Percentiles rank a stretch among this genome's conserved stretches.
Conservation (phyloP, 2,888 invertebrate genomes). For the Xylophagus ater region DNA sequence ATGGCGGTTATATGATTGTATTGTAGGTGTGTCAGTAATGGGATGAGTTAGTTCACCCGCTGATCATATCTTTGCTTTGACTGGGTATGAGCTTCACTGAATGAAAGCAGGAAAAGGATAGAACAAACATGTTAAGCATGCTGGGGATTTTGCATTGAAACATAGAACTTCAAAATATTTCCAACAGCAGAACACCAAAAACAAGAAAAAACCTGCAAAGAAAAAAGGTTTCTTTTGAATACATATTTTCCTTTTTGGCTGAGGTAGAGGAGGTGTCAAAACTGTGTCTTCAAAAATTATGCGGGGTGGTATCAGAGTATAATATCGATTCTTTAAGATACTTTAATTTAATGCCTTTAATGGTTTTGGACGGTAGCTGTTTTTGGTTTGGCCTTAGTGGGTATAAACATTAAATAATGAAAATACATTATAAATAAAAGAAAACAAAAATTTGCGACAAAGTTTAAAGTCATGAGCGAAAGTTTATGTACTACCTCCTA, state of each 20-base stretch:
- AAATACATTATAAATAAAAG: no score
- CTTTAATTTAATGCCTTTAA: constrained; percentile 12
- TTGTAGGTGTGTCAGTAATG: constrained; percentile 19
- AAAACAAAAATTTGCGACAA: no score
- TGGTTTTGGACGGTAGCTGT: constrained; percentile 9
- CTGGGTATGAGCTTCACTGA: background rate
- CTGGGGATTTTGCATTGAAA: no score
- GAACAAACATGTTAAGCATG: no score
- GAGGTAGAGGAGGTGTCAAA: constrained; percentile 11
- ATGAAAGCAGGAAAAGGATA: background rate
- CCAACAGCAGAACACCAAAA: background rate
- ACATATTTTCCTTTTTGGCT: constrained; percentile 5
- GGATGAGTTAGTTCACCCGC: constrained; percentile 12
- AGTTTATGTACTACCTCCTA: constrained; percentile 8
- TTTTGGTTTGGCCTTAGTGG: background rate
- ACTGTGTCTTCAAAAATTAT: background rate
- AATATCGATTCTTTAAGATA: constrained; percentile 10
- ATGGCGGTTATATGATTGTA: constrained; percentile 12
- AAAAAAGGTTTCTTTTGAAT: no score
- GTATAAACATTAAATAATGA: no score
- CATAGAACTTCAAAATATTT: no score
- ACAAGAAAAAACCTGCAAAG: background rate
- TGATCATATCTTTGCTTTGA: constrained; percentile 2
- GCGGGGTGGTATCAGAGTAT: background rate
- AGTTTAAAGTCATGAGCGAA: constrained; percentile 8